Evolutionary conservation across 1,140 invertebrate genomes (phyloP), one percentile per base, ranked within the genome.

Genomic region (Druon quercuslanigerum): DNA sequence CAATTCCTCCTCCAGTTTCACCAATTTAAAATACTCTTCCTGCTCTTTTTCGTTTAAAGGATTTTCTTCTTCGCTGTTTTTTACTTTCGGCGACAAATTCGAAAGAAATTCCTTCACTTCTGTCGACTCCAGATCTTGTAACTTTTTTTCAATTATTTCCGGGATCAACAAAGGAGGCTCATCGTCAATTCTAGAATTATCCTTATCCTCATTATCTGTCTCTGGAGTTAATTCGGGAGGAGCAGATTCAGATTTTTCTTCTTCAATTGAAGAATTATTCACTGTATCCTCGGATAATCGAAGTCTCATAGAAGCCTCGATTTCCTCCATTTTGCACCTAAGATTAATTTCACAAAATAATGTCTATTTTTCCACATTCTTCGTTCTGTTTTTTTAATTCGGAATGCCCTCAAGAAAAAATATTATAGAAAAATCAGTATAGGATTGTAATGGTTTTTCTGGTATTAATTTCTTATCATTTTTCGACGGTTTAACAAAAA

Each of bases 1-100:
- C 33, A 89, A 83, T 66, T 77, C 70, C 66, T 83, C 83, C 51
- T 87, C 86, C 40, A 75, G 50, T 40, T 79, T 74, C 46, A 84
- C 33, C n/a, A 87, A 74, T 50, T 83, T 72, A n/a, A 54, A 20
- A 72, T 80, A 87, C 20, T 86, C 82, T 51, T 80, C 71, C 20
- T 74, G 79, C 54, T 87, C 83, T 3, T 82, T 76, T 57, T 84
- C 77, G 9, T 60, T 76, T 14, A 86, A 70, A 51, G 52, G 14
- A 51, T 73, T 11, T 19, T 76, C 25, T 19, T 76, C 25, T 3
- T 81, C 2, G 8, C 72, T 73, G 51, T 74, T 74, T 56, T 19
- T 16, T 8, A 19, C 40, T 25, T 66, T 25, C 52, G 57, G 11
- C 5, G 56, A 72, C 51, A 16, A 72, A 51, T 51, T 57, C 13